These are phyloP conservation scores for Vidua macroura DNA, from an alignment of 2,113 vertebrate genomes.

Conservation along the genomic window DNA sequence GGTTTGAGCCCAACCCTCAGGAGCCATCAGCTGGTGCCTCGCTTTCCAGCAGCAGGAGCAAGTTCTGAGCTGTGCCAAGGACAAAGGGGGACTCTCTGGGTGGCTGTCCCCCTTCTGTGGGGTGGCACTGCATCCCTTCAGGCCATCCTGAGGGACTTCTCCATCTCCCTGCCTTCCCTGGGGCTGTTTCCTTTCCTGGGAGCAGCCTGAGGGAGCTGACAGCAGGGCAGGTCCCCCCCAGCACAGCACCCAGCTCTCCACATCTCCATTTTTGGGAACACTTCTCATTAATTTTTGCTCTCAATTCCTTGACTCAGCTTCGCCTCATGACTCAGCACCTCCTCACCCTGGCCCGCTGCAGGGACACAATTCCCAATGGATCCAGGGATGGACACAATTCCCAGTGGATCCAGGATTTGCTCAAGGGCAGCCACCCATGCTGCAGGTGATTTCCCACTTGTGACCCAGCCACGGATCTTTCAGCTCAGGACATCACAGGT, in stretches of 20 bases:
- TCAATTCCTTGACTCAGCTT: background rate
- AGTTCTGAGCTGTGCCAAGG: background rate
- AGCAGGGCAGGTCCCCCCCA: background rate
- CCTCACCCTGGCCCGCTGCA: fast-evolving
- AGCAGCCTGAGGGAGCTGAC: background rate
- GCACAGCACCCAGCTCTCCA: background rate
- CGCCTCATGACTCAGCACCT: background rate
- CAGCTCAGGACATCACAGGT: background rate
- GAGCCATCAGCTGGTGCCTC: fast-evolving
- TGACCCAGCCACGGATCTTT: background rate
- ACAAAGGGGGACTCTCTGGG: fast-evolving
- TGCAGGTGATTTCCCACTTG: background rate
- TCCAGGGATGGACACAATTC: too few relatives aligned
- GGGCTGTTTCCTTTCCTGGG: background rate
- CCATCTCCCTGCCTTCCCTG: background rate
- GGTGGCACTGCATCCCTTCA: background rate
- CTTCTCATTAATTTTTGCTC: background rate
- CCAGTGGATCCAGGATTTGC: background rate
- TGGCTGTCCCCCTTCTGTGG: background rate
- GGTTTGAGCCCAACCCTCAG: background rate
- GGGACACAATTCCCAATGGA: background rate
- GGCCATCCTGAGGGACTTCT: background rate
- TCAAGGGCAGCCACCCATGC: background rate
- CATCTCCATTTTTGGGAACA: conserved; percentile 45
- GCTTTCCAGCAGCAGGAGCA: background rate